These are phyloP conservation scores for Drosophila mayri DNA, from an alignment of 1,140 invertebrate genomes.

Conservation along the genomic window DNA sequence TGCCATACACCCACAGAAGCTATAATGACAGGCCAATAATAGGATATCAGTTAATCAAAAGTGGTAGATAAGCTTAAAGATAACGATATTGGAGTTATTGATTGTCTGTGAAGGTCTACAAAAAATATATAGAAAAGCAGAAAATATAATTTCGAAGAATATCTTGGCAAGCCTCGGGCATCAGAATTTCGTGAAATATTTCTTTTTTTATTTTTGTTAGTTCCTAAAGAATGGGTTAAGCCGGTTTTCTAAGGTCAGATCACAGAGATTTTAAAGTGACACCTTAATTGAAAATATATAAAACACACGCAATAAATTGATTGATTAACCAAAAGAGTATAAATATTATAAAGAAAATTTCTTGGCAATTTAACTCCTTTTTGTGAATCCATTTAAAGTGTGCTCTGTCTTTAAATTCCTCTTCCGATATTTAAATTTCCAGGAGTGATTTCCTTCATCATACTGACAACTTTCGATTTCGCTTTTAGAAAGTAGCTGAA, in stretches of 20 bases:
- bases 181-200: background rate
- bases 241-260: background rate
- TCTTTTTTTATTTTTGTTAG: background rate
- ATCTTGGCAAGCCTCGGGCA: background rate
- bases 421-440: constrained; percentile 18
- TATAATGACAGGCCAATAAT: too few species aligned
- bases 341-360: too few species aligned
- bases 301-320: too few species aligned
- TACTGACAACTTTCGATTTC: constrained; percentile 54
- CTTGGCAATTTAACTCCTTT: too few species aligned
- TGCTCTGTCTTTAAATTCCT: background rate
- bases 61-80: background rate
- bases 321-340: too few species aligned
- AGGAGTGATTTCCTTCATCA: constrained; percentile 29
- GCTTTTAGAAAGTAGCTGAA: constrained; percentile 59
- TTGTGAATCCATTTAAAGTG: too few species aligned
- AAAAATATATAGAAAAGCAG: background rate
- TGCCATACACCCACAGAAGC: background rate
- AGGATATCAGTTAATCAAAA: background rate
- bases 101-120: too few species aligned
- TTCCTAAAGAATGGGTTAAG: too few species aligned
- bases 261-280: background rate
- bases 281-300: background rate
- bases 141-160: too few species aligned
- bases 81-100: background rate